phyloP scores from a whole-genome alignment of 2,113 vertebrate species.

The Pterocles gutturalis region DNA sequence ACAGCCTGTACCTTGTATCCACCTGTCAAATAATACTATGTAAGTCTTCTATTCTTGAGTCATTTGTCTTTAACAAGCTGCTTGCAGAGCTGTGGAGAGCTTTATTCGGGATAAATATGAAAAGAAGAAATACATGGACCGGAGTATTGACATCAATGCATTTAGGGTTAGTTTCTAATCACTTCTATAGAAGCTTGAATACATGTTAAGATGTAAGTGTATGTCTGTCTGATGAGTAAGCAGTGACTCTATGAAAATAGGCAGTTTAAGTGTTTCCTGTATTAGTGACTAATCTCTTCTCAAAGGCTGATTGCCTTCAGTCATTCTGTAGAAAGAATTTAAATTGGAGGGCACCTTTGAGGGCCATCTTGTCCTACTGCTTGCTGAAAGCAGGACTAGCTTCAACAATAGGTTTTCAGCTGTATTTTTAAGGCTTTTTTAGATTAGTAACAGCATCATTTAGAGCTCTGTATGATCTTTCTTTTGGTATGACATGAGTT shows the following conservation, averaged over 20 bases:
- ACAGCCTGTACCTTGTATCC: not conserved
- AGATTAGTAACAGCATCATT: not conserved
- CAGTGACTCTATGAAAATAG: not conserved
- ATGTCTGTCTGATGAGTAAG: not conserved
- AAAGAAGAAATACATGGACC: slow-evolving; percentile 97
- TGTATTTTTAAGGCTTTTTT: not conserved
- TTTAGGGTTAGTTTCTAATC: slow-evolving; percentile 84
- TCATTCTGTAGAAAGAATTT: not conserved
- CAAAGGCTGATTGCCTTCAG: not conserved
- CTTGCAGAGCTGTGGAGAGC: slow-evolving; percentile 86
- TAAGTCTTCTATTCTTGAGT: not conserved
- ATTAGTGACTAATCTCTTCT: not conserved
- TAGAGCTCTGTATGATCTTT: not conserved
- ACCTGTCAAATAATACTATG: not conserved
- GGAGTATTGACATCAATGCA: slow-evolving; percentile 89
- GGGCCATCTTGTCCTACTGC: not conserved
- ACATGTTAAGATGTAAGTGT: not conserved
- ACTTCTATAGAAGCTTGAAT: not conserved
- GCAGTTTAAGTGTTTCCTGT: not conserved
- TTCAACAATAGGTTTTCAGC: not conserved
- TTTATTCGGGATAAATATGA: slow-evolving; percentile 99
- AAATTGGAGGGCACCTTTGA: not conserved
- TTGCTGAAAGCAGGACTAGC: not conserved
- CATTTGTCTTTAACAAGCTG: slow-evolving; percentile 77
- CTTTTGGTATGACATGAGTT: rapidly evolving